Evolutionary conservation across 2,797 vertebrate species (phyloP).

Genomic region (Lepilemur ruficaudatus): DNA sequence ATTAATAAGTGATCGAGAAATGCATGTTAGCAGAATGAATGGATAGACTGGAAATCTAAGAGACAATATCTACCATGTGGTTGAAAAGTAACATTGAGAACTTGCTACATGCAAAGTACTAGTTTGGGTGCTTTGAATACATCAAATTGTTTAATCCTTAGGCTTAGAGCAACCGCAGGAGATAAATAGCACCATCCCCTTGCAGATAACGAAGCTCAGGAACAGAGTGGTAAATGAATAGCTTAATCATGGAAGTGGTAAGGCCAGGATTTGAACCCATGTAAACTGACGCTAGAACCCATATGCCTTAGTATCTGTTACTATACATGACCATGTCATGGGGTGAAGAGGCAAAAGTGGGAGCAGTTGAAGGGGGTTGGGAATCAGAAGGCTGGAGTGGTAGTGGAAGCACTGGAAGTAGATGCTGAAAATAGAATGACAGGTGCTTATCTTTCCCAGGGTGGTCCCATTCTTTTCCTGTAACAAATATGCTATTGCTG

Average conservation of each 20-base stretch:
- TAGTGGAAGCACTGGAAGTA: neutral
- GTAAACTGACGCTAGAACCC: neutral
- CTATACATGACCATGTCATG: neutral
- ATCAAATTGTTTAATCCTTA: neutral
- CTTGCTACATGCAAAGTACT: neutral
- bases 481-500: neutral
- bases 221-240: neutral
- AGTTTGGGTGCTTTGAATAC: neutral
- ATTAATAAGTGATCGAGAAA: neutral
- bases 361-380: neutral
- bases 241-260: neutral
- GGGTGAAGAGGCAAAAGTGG: neutral
- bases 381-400: neutral
- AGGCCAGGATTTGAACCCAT: neutral
- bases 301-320: neutral
- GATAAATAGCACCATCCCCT: neutral
- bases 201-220: neutral
- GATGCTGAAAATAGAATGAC: neutral
- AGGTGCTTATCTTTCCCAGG: neutral
- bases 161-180: neutral
- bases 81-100: neutral
- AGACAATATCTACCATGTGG: neutral
- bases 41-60: neutral
- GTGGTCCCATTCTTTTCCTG: neutral
- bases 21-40: neutral